Evolutionary conservation across 1,140 invertebrate genomes (phyloP).

Genomic region (Trichonephila clavata): DNA sequence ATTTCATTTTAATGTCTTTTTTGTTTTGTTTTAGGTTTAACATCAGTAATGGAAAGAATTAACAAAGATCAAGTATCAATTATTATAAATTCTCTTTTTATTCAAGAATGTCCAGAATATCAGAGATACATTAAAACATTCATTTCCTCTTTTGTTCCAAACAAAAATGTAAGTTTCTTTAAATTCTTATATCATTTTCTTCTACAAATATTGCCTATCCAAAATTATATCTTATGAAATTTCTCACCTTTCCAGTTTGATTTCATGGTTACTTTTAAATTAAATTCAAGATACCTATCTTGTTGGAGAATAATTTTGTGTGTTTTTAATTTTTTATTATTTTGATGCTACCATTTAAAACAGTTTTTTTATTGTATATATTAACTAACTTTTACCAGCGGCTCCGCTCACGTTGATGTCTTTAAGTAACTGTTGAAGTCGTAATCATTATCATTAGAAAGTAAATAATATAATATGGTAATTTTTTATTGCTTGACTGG

Average conservation of each 20-base stretch:
- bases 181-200: background rate
- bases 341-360: background rate
- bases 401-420: no score
- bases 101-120: constrained; percentile 49
- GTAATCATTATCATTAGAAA: no score
- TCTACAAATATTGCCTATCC: background rate
- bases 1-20: background rate
- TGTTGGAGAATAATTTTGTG: no score
- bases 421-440: no score
- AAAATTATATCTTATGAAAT: background rate
- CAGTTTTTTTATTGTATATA: no score
- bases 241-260: no score
- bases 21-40: background rate
- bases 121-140: constrained; percentile 27
- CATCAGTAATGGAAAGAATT: background rate
- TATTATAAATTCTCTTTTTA: constrained; percentile 29
- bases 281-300: no score
- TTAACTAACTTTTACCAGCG: no score
- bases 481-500: no score
- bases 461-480: no score
- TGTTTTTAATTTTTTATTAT: no score
- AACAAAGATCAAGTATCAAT: background rate
- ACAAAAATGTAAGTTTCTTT: constrained; percentile 22
- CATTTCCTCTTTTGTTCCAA: background rate
- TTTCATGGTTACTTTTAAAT: no score